Conservation (phyloP, 2,797 vertebrate genomes). For the Pteropus rufus region DNA sequence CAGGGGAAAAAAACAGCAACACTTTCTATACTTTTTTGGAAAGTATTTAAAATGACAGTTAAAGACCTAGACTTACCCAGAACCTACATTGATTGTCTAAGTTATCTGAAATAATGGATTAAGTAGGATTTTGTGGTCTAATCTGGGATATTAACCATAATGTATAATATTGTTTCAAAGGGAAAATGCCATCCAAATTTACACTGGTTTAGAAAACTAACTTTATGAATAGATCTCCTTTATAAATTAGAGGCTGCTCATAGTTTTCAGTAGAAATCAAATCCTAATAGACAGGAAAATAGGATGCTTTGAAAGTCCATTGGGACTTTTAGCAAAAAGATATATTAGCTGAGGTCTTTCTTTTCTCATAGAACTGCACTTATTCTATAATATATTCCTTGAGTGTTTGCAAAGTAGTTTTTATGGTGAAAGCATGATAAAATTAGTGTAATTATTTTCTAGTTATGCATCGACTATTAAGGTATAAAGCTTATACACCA, state of each 20-base stretch:
- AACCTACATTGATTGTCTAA: not conserved
- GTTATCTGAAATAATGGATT: constrained; percentile 15
- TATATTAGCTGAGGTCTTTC: not conserved
- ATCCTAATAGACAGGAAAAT: not conserved
- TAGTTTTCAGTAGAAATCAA: not conserved
- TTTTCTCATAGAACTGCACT: not conserved
- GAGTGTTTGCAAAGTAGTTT: not conserved
- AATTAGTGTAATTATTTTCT: not conserved
- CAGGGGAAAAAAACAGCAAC: rapidly evolving
- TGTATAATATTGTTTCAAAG: not conserved
- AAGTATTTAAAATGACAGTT: not conserved
- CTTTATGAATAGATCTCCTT: not conserved
- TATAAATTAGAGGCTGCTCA: not conserved
- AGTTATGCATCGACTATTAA: not conserved
- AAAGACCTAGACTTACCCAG: not conserved
- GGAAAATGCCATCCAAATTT: not conserved
- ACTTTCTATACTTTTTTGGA: not conserved
- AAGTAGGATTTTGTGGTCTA: not conserved
- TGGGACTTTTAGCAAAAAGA: not conserved
- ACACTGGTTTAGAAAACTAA: not conserved
- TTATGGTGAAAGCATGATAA: not conserved
- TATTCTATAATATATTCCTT: not conserved
- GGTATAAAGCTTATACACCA: not conserved
- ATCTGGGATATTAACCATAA: not conserved
- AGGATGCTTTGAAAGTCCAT: not conserved